Evolutionary conservation across 64 coral and sea anemone genomes (phyloP), one percentile per base, ranked within the genome.

Genomic region (Montipora efflorescens): DNA sequence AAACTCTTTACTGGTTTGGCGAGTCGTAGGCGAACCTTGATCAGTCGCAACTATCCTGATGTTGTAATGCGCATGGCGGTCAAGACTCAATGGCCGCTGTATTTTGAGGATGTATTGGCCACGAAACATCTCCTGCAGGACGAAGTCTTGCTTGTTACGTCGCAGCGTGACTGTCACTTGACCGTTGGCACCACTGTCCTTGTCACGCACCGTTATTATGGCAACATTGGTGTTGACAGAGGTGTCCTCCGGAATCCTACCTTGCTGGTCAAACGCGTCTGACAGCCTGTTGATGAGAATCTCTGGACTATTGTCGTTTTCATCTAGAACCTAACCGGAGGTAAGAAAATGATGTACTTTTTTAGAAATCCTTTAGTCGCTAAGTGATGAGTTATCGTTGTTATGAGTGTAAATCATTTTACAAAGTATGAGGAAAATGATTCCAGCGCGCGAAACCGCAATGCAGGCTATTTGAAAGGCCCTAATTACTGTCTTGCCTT

Each of bases 231-330:
- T 81, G 3, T 80, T 77, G 3, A 81, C 46, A 10, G 47, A 8
- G n/a, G 78, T 57, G n/a, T 93, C 92, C 36, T 93, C 92, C 6
- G 92, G 92, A 64, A 93, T 58, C 59, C 59, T 62, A 4, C 84
- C 84, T 11, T 79, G 74, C 25, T 62, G 19, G 55, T 87, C 92
- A 48, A 86, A 86, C 4, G 36, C 49, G 14, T 67, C 48, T 59
- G 87, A 12, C 9, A 50, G 3, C 3, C 3, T 10, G 8, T 19
- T 78, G 3, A 88, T 74, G 20, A 67, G 55, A 3, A 93, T 93
- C n/a, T 73, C 67, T 19, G 92, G 92, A 4, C 3, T 49, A 74
- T 93, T 93, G 50, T 93, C 92, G 61, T 93, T 93, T 73, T 88
- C 61, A 59, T 93, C 92, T 7, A 79, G 46, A 5, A 93, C 84